Percentiles rank a stretch among this genome's conserved stretches.
These are phyloP conservation scores for Meriones unguiculatus DNA, from an alignment of 2,113 vertebrate species.

Conservation along the genomic window DNA sequence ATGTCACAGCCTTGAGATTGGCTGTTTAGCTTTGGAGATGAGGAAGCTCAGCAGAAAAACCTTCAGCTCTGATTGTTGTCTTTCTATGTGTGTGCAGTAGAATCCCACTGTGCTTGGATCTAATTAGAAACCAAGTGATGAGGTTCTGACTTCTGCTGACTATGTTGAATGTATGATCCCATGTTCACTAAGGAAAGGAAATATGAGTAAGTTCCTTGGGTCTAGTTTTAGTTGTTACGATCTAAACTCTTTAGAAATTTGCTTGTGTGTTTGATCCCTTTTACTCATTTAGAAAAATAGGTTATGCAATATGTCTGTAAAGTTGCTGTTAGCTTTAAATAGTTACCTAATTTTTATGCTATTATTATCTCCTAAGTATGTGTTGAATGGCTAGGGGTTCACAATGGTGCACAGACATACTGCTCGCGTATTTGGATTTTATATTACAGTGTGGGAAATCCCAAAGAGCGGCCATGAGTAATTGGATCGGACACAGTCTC, in stretches of 20 bases:
- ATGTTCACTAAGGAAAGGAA: background rate
- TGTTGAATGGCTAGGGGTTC: constrained; percentile 21
- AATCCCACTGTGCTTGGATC: background rate
- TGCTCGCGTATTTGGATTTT: background rate
- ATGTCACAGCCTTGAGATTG: background rate
- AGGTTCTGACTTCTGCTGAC: background rate
- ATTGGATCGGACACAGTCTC: background rate
- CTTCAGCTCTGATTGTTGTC: background rate
- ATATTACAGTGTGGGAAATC: background rate
- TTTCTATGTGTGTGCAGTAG: background rate
- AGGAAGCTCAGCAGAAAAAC: background rate
- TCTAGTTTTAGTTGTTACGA: background rate
- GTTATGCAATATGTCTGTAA: background rate
- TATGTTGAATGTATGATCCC: background rate
- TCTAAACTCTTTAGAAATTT: constrained; percentile 49
- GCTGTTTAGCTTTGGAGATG: background rate
- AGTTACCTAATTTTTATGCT: background rate
- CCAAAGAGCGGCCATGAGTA: background rate
- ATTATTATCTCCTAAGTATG: background rate
- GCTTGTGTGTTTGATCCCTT: constrained; percentile 2
- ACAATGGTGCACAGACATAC: background rate
- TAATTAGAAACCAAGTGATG: background rate
- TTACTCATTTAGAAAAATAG: background rate
- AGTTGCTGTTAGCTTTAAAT: background rate
- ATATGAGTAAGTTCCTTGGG: background rate